Conservation (phyloP, 2,113 vertebrate species). For the Crotalus horridus region DNA sequence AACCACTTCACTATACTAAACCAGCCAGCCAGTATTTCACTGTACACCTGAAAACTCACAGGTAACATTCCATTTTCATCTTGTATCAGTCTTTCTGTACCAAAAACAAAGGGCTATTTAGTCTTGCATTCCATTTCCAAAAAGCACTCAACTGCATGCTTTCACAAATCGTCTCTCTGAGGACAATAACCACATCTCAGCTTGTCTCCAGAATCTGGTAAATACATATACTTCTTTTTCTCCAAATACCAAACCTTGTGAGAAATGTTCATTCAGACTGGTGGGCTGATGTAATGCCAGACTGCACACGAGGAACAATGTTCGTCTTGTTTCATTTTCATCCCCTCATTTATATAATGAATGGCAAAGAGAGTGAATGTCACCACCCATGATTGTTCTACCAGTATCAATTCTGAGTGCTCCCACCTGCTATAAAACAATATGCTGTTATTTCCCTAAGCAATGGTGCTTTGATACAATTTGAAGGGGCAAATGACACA, state of each 20-base stretch:
- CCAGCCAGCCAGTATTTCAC: background rate
- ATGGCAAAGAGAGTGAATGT: background rate
- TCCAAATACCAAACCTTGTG: conserved; percentile 1
- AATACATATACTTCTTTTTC: too few relatives aligned
- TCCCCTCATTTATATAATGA: background rate
- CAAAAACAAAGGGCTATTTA: background rate
- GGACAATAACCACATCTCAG: background rate
- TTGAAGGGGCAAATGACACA: conserved; percentile 65
- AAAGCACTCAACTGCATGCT: too few relatives aligned
- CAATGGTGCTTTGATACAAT: conserved; percentile 43
- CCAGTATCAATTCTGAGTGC: conserved; percentile 39
- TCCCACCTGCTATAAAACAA: conserved; percentile 29
- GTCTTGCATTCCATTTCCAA: background rate
- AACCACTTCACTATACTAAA: background rate
- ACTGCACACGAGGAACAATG: background rate
- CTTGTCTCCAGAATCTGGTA: background rate
- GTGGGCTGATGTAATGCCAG: conserved; percentile 11
- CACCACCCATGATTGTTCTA: conserved; percentile 6
- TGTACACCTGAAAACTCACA: background rate
- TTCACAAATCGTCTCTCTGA: background rate
- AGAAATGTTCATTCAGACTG: conserved; percentile 35
- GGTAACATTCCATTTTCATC: background rate
- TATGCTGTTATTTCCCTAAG: conserved; percentile 27
- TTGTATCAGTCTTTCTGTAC: background rate
- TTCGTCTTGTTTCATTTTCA: background rate